Base-by-base conservation (phyloP, 2,113 vertebrate genomes). In the Glaucidium brasilianum region DNA sequence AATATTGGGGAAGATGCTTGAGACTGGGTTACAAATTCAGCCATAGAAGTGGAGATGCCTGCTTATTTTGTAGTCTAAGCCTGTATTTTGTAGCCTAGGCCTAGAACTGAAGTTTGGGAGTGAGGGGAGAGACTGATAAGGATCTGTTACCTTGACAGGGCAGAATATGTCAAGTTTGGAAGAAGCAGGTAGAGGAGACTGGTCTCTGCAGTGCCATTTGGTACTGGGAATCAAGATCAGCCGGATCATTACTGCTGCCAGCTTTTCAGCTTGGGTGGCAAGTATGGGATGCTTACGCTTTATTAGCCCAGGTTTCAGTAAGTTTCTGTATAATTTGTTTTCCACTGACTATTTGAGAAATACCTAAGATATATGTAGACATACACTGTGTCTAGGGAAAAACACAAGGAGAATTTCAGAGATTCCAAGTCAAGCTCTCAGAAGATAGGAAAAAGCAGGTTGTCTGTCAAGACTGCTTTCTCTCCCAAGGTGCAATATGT, bases 221-320 rank as follows among this genome's bases (percentile, higher is more conserved):
- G 39, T 68, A 69, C 64, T 92, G 93, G 88, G 88, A 85, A 82
- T 10, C 52, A 75, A 91, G 73, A 88, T 77, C 52, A 82, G 64
- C 11, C 34, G 45, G 14, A 37, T 90, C 26, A 32, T 49, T 85
- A 17, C 49, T 88, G 66, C 78, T 94, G 88, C 78, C 85, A 85
- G 66, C 56, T 90, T 43, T 88, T 92, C 75, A 83, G 39, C 59
- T 88, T 0, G 1, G 58, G 30, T 73, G 30, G 66, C 66, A 85
- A 52, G 68, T 82, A 63, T 3, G 37, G 49, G 71, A 78, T 64
- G 35, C 58, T 62, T 66, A 23, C 1, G n/a, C 39, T 93, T 93
- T 80, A 80, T 96, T 84, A 86, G 74, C n/a, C 37, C 58, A 35
- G 39, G 56, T 81, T 63, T 81, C 56, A 50, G 52, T 93, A 88